Evolutionary conservation across 2,888 invertebrate genomes (phyloP).

Genomic region (Cephus sareptanus): DNA sequence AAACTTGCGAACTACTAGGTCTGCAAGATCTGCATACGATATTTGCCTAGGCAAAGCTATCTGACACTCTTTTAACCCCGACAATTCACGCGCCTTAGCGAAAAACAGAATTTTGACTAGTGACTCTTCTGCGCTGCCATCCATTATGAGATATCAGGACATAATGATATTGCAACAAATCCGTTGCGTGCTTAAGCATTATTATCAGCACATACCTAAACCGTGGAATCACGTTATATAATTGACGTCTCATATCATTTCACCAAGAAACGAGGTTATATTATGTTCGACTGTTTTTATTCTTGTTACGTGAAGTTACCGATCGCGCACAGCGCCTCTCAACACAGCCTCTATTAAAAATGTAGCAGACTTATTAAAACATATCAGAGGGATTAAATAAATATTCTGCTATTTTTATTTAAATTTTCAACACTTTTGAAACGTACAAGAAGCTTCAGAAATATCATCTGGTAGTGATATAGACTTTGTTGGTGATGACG

Average conservation of each 20-base stretch:
- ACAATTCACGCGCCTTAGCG: constrained; percentile 88
- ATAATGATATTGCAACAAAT: constrained; percentile 3
- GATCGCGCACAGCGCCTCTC: not conserved
- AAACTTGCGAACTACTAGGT: constrained; percentile 72
- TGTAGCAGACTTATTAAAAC: not conserved
- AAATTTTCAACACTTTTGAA: not conserved
- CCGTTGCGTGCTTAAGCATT: constrained; percentile 8
- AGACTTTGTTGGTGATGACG: constrained; percentile 18
- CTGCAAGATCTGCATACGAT: constrained; percentile 71
- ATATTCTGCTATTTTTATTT: not conserved
- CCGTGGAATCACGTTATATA: constrained; percentile 4
- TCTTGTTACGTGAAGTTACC: not conserved
- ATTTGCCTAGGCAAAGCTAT: constrained; percentile 69
- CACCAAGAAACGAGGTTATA: not conserved
- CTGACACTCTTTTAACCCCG: constrained; percentile 72
- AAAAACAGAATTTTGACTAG: constrained; percentile 85
- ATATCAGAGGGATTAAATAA: not conserved
- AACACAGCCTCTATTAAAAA: not conserved
- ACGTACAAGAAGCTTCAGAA: not conserved
- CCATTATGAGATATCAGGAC: constrained; percentile 27
- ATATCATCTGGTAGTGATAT: not conserved
- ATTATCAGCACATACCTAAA: not conserved
- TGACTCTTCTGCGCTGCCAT: constrained; percentile 14
- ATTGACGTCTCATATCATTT: not conserved
- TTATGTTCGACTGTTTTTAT: not conserved